Percentiles rank a stretch among this genome's conserved stretches.
Evolutionary conservation across 2,797 vertebrate species (phyloP).

Genomic region (Remorina albescens): DNA sequence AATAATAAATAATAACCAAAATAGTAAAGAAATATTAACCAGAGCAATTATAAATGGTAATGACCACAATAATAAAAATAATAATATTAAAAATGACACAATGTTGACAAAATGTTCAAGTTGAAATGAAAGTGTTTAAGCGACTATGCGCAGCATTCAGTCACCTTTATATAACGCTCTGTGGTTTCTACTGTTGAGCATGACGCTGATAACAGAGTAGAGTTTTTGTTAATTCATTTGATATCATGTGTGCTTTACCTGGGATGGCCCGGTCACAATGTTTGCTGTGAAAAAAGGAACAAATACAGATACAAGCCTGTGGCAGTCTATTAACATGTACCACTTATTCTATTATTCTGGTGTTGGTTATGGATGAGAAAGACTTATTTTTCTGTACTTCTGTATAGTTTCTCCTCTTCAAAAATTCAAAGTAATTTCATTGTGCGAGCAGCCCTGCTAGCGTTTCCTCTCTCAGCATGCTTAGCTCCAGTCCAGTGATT

Average conservation of each 20-base stretch:
- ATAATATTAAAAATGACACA: no score
- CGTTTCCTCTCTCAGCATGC: slow-evolving; percentile 11
- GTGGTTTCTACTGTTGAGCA: no score
- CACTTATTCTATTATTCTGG: not conserved
- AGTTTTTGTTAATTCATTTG: not conserved
- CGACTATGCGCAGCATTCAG: not conserved
- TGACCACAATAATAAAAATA: not conserved
- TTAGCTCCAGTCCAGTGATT: slow-evolving; percentile 10
- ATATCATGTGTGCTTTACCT: no score
- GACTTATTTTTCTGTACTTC: not conserved
- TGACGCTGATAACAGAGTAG: not conserved
- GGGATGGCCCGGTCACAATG: not conserved
- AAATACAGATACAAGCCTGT: not conserved
- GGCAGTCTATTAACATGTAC: not conserved
- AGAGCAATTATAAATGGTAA: no score
- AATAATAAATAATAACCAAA: no score
- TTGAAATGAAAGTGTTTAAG: no score
- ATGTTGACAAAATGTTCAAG: no score
- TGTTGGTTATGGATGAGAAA: not conserved
- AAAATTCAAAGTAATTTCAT: slow-evolving; percentile 5
- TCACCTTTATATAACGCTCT: no score
- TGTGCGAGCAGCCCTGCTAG: not conserved
- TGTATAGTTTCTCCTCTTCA: not conserved
- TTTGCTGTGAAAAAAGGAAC: not conserved
- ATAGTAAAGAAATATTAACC: no score